Conservation (phyloP, 2,888 invertebrate genomes). For the Charanyca ferruginea region DNA sequence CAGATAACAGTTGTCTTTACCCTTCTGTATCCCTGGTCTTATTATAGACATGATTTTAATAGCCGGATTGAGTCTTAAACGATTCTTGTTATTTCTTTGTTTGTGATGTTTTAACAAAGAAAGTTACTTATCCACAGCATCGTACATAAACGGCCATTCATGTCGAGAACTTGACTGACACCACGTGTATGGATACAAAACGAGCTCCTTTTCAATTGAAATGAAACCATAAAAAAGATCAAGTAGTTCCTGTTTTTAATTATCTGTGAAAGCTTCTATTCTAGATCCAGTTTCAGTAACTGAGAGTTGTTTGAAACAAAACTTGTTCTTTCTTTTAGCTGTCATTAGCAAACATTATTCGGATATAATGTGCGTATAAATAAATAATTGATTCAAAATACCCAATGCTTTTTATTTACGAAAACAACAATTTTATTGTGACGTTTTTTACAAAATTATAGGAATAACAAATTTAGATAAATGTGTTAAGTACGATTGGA, state of each 20-base stretch:
- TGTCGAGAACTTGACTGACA: neutral
- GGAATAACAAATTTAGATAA: no score
- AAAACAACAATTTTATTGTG: slow-evolving; percentile 15
- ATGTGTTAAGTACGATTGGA: neutral
- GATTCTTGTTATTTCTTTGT: no score
- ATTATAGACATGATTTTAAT: neutral
- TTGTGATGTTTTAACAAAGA: no score
- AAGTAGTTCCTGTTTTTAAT: neutral
- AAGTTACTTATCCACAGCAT: no score
- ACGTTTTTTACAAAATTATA: slow-evolving; percentile 6
- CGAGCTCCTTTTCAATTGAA: neutral
- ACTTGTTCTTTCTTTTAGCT: slow-evolving; percentile 1
- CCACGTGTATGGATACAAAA: no score
- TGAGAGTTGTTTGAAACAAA: slow-evolving; percentile 4
- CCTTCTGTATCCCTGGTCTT: neutral
- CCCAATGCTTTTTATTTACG: no score
- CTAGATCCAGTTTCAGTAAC: slow-evolving; percentile 6
- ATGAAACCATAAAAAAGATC: neutral
- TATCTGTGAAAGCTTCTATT: neutral
- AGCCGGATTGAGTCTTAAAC: neutral
- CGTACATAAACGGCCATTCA: neutral
- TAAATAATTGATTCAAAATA: slow-evolving; percentile 27
- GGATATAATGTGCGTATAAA: slow-evolving; percentile 9
- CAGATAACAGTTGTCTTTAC: neutral
- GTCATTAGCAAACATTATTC: no score